phyloP scores from a whole-genome alignment of 2,113 vertebrate genomes.

The Saiga tatarica region DNA sequence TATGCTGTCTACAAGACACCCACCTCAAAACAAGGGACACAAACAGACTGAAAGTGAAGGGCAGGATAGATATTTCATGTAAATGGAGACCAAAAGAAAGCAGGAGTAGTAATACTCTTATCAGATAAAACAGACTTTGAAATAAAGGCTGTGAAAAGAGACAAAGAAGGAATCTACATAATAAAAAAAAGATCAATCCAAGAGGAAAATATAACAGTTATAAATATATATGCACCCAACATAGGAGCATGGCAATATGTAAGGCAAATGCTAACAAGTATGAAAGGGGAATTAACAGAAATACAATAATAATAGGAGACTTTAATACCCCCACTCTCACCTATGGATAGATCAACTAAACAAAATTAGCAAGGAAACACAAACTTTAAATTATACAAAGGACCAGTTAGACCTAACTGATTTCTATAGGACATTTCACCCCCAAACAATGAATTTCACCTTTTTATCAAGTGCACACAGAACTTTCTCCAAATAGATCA shows the following conservation, averaged over 20 bases:
- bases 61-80: neutral
- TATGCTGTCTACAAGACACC: neutral
- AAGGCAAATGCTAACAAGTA: neutral
- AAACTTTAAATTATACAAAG: neutral
- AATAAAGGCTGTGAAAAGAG: neutral
- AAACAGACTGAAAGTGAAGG: neutral
- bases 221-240: neutral
- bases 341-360: neutral
- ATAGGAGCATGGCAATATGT: neutral
- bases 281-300: neutral
- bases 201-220: neutral
- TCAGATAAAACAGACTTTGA: neutral
- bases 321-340: neutral
- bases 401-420: neutral
- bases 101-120: neutral
- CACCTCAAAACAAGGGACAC: neutral
- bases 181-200: neutral
- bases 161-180: neutral
- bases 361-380: neutral
- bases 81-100: neutral
- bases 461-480: neutral
- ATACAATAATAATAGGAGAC: neutral
- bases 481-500: neutral
- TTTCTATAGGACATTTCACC: neutral
- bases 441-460: neutral